Evolutionary conservation across 2,113 vertebrate genomes (phyloP).

Genomic region (Neotoma lepida): DNA sequence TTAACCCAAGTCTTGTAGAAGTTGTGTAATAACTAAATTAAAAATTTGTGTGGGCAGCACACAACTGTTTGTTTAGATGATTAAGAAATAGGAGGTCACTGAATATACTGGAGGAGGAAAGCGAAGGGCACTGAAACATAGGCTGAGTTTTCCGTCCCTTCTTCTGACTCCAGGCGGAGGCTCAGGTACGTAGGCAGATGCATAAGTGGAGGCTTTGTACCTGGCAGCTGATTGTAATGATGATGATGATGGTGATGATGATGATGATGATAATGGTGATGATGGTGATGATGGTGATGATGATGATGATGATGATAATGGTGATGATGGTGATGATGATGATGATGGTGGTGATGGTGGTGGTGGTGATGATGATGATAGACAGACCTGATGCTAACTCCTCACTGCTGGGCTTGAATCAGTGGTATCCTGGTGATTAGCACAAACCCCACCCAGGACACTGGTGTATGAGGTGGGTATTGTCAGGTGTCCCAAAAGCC

Average conservation of each 20-base stretch:
- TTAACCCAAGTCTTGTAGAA: conserved; percentile 15
- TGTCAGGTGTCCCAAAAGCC: background rate
- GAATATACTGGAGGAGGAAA: background rate
- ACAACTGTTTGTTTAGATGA: background rate
- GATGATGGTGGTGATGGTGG: fast-evolving
- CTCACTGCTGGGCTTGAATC: background rate
- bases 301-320: background rate
- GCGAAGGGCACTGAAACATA: background rate
- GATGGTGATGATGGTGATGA: fast-evolving
- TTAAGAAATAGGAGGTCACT: background rate
- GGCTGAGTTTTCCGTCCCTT: background rate
- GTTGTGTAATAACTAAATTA: conserved; percentile 50
- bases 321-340: background rate
- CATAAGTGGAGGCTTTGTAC: background rate
- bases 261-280: fast-evolving
- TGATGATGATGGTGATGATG: background rate
- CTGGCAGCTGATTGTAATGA: no score
- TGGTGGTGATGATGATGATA: background rate
- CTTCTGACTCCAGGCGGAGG: background rate
- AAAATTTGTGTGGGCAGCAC: background rate
- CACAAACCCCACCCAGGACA: background rate
- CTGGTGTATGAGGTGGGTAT: background rate
- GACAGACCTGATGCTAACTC: background rate
- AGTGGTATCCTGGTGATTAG: background rate
- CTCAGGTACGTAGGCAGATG: background rate